Percentiles rank a stretch among this genome's conserved stretches.
These are phyloP conservation scores for Pediacus dermestoides DNA, from an alignment of 2,888 invertebrate genomes.

Conservation along the genomic window DNA sequence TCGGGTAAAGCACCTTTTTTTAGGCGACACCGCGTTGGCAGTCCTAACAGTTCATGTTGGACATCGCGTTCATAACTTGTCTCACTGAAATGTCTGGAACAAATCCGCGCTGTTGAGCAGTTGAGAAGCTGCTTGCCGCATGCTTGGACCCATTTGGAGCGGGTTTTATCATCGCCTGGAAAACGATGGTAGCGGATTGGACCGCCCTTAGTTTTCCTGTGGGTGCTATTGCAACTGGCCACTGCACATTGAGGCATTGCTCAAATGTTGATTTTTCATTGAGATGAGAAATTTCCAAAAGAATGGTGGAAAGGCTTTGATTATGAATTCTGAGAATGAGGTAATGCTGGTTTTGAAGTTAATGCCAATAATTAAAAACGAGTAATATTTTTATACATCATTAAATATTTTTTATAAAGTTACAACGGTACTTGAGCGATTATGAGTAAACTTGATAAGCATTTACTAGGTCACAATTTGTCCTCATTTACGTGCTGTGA, in stretches of 20 bases:
- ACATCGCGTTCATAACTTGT: slow-evolving; percentile 56
- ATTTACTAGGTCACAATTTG: too few relatives aligned
- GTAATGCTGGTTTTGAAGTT: too few relatives aligned
- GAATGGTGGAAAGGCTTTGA: too few relatives aligned
- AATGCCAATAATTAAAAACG: too few relatives aligned
- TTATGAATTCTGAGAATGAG: too few relatives aligned
- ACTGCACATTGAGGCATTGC: slow-evolving; percentile 59
- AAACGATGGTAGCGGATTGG: slow-evolving; percentile 58
- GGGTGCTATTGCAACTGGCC: slow-evolving; percentile 56
- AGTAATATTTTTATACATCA: too few relatives aligned
- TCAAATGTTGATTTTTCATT: too few relatives aligned
- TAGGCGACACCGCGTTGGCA: slow-evolving; percentile 53
- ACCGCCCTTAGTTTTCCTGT: slow-evolving; percentile 55
- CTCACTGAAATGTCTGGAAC: slow-evolving; percentile 54
- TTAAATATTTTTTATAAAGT: too few relatives aligned
- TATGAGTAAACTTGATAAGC: too few relatives aligned
- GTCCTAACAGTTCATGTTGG: slow-evolving; percentile 54
- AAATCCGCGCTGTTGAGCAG: slow-evolving; percentile 56
- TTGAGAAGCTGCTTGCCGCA: slow-evolving; percentile 55
- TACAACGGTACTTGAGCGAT: too few relatives aligned
- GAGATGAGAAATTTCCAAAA: neutral
- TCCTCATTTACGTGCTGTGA: too few relatives aligned
- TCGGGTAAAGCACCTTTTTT: slow-evolving; percentile 54
- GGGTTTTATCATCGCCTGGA: slow-evolving; percentile 54
- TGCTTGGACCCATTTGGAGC: slow-evolving; percentile 53